A percentile compares a stretch with the other conserved stretches of the same genome.
phyloP scores from a whole-genome alignment of 92 coral and sea anemone genomes.

The Blastomussa wellsi region DNA sequence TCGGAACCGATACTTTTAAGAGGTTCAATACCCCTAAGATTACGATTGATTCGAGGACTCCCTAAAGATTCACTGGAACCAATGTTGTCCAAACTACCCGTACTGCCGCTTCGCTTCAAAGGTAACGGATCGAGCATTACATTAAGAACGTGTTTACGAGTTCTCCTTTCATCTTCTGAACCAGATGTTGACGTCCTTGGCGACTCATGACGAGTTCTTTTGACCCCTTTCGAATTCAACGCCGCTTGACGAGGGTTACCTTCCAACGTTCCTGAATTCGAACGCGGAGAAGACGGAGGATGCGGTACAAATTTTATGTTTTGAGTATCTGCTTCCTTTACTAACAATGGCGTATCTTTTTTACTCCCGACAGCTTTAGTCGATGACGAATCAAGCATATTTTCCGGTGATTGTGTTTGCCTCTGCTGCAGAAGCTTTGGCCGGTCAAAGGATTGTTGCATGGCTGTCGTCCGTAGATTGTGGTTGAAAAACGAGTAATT shows the following conservation, averaged over 20 bases:
- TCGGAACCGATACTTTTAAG: slow-evolving; percentile 59
- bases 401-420: slow-evolving; percentile 32
- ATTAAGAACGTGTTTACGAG: slow-evolving; percentile 54
- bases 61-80: slow-evolving; percentile 58
- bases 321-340: slow-evolving; percentile 34
- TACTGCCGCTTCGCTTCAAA: slow-evolving; percentile 48
- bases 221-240: slow-evolving; percentile 60
- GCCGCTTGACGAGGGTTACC: slow-evolving; percentile 52
- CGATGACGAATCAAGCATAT: slow-evolving; percentile 44
- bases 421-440: slow-evolving; percentile 46
- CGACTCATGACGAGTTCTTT: slow-evolving; percentile 73
- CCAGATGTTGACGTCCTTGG: slow-evolving; percentile 73
- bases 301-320: slow-evolving; percentile 63
- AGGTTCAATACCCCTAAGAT: slow-evolving; percentile 72
- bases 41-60: slow-evolving; percentile 52
- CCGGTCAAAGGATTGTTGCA: slow-evolving; percentile 41
- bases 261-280: slow-evolving; percentile 35
- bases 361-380: slow-evolving; percentile 31
- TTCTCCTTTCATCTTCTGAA: slow-evolving; percentile 72
- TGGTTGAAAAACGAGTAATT: slow-evolving; percentile 82
- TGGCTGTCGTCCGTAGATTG: slow-evolving; percentile 56
- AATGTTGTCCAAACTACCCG: slow-evolving; percentile 57
- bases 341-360: slow-evolving; percentile 2
- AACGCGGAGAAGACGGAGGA: slow-evolving; percentile 77
- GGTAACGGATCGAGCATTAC: slow-evolving; percentile 57